These are phyloP conservation scores for Idaea dimidiata DNA, from an alignment of 2,888 invertebrate species.

Conservation along the genomic window DNA sequence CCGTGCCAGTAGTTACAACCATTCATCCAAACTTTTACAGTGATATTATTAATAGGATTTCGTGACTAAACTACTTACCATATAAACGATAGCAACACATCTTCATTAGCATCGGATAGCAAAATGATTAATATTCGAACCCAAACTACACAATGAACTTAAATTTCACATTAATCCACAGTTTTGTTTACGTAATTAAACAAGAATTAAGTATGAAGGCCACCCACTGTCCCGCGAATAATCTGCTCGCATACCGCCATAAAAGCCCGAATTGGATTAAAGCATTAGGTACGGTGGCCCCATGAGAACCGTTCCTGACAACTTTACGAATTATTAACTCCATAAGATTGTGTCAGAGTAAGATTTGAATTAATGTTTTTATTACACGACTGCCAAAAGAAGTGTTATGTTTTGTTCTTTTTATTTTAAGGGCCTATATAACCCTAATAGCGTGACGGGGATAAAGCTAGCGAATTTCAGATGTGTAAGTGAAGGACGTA, in stretches of 20 bases:
- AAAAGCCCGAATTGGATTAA: slow-evolving; percentile 18
- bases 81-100: neutral
- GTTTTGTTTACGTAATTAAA: slow-evolving; percentile 12
- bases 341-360: slow-evolving; percentile 4
- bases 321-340: slow-evolving; percentile 7
- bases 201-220: slow-evolving; percentile 11
- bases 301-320: slow-evolving; percentile 2
- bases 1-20: too few relatives aligned
- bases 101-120: neutral
- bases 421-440: too few relatives aligned
- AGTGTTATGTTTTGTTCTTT: too few relatives aligned
- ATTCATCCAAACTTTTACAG: too few relatives aligned
- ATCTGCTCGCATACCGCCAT: slow-evolving; percentile 15
- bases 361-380: neutral
- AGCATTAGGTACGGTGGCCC: slow-evolving; percentile 9
- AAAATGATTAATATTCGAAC: neutral
- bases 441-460: too few relatives aligned
- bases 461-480: too few relatives aligned
- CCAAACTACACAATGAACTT: neutral
- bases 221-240: slow-evolving; percentile 9
- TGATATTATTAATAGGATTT: neutral
- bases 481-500: too few relatives aligned
- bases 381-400: too few relatives aligned
- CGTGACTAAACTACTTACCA: neutral
- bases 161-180: slow-evolving; percentile 8